Percentiles rank a stretch among this genome's conserved stretches.
These are phyloP conservation scores for Limonius californicus DNA, from an alignment of 1,140 invertebrate species.

Conservation along the genomic window DNA sequence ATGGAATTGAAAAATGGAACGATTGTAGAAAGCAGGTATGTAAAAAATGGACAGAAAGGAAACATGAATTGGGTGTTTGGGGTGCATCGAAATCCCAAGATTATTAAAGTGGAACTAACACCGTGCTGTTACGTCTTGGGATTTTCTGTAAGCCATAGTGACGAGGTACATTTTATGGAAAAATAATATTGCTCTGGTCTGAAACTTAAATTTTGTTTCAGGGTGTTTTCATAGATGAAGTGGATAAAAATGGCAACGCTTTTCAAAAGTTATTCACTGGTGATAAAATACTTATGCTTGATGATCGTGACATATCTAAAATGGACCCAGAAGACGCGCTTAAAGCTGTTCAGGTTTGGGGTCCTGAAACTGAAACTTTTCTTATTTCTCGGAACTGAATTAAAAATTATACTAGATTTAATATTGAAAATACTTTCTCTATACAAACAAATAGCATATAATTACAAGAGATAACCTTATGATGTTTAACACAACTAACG, in stretches of 20 bases:
- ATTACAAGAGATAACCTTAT: too few species aligned
- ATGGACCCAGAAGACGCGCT: conserved; percentile 41
- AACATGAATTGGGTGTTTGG: conserved; percentile 15
- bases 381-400: conserved; percentile 16
- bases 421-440: too few species aligned
- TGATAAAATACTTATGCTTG: conserved; percentile 43
- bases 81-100: neutral
- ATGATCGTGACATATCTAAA: conserved; percentile 42
- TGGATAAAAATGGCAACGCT: conserved; percentile 39
- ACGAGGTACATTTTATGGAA: conserved; percentile 23
- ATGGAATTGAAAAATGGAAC: conserved; percentile 4
- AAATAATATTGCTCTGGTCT: neutral
- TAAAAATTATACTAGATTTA: neutral
- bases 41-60: neutral
- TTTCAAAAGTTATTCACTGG: conserved; percentile 39
- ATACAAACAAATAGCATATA: too few species aligned
- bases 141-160: conserved; percentile 32
- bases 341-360: conserved; percentile 24
- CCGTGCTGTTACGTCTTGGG: conserved; percentile 33
- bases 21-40: neutral
- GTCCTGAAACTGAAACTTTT: conserved; percentile 21
- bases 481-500: too few species aligned
- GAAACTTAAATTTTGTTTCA: conserved; percentile 16
- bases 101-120: conserved; percentile 23
- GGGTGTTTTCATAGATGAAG: conserved; percentile 43